Conservation (phyloP, 1,140 invertebrate genomes). For the Triops cancriformis region DNA sequence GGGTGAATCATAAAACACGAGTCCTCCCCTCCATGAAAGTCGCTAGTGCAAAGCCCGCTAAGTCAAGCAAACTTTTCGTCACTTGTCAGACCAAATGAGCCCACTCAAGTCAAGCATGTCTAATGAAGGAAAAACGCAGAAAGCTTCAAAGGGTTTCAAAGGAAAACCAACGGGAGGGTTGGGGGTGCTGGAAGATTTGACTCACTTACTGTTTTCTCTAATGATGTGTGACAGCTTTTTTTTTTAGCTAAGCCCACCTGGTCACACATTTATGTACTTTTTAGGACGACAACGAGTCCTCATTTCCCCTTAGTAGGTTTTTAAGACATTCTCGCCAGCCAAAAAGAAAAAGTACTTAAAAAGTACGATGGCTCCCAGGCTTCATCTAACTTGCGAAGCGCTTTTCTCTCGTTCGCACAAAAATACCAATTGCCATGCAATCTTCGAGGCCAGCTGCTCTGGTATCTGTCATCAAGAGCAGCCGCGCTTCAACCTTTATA, state of each 20-base stretch:
- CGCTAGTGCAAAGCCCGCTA: background rate
- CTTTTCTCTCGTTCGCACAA: background rate
- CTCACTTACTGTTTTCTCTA: background rate
- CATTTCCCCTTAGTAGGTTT: background rate
- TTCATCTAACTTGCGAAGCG: background rate
- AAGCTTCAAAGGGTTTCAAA: background rate
- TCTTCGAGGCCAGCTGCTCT: background rate
- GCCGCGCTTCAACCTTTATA: background rate
- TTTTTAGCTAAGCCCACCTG: background rate
- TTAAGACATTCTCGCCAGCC: background rate
- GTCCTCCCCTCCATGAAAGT: background rate
- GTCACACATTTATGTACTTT: background rate
- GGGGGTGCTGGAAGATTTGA: background rate
- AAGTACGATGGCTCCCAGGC: background rate
- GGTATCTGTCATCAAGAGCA: constrained; percentile 5
- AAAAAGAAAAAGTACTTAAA: background rate
- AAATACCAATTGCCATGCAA: constrained; percentile 1
- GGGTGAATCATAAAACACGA: constrained; percentile 5
- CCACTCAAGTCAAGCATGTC: background rate
- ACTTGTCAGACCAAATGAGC: background rate
- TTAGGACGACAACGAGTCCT: background rate
- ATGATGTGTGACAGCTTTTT: background rate
- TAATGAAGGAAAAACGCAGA: background rate
- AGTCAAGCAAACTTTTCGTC: background rate
- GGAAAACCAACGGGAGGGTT: background rate